Conservation (phyloP, 2,113 vertebrate genomes). For the Aspidoscelis tigris region DNA sequence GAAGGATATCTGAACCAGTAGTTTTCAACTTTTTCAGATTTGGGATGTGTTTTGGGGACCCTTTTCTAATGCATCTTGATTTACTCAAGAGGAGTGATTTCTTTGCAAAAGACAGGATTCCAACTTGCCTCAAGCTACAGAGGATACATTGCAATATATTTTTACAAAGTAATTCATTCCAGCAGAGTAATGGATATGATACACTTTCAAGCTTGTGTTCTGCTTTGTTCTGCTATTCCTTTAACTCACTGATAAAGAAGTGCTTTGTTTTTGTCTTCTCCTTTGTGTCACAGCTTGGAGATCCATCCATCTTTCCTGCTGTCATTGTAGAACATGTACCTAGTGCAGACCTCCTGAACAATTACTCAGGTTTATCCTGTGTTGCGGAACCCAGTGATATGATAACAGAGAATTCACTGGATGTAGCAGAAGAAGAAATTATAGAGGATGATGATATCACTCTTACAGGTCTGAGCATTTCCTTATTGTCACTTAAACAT, state of each 20-base stretch:
- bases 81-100: background rate
- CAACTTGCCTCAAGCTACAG: no score
- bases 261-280: background rate
- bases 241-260: background rate
- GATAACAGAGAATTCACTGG: conserved; percentile 82
- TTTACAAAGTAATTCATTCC: background rate
- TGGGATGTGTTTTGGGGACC: no score
- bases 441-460: conserved; percentile 84
- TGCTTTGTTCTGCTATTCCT: background rate
- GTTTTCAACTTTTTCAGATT: background rate
- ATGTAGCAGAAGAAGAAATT: conserved; percentile 83
- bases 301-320: conserved; percentile 87
- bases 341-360: conserved; percentile 85
- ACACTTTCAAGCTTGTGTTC: background rate
- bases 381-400: conserved; percentile 84
- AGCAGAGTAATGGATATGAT: background rate
- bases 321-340: conserved; percentile 95
- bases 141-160: background rate
- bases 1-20: background rate
- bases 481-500: background rate
- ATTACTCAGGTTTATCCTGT: conserved; percentile 85
- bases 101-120: background rate
- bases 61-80: background rate
- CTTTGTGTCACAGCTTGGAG: conserved; percentile 77
- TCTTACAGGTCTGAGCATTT: conserved; percentile 75